Evolutionary conservation across 2,888 invertebrate species (phyloP), one percentile per base, ranked within the genome.

Genomic region (Amblyjoppa proteus): DNA sequence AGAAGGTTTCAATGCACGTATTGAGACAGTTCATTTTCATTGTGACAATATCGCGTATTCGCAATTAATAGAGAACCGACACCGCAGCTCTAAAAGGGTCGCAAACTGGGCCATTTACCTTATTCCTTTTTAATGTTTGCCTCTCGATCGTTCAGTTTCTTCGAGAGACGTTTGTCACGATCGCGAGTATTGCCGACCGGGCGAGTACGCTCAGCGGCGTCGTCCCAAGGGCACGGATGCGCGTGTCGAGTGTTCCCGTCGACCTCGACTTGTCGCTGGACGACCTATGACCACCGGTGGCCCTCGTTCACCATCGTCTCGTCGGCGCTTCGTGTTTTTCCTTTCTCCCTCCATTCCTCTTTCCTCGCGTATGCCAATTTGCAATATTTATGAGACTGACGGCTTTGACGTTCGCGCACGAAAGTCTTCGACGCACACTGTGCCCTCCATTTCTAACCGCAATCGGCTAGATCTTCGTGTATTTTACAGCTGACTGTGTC

Each of bases 191-290:
- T 16, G 28, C 6, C 31, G 38, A 38, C 58, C 71, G 31, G 20
- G 20, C 34, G 61, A 49, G 45, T 70, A 81, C 51, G 53, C 58
- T 68, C 61, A 38, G 66, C 71, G 84, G 84, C 81, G 81, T 31
- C 64, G 74, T 76, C 82, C 85, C 85, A 85, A 83, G 85, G 85
- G 85, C 85, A 85, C 82, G 82, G 79, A 82, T 76, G 79, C 75
- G 75, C 75, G 82, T 85, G 79, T 82, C 82, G 79, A 53, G 71
- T 61, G 64, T 76, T 68, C 82, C 66, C 82, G 82, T 82, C 79
- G 85, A 82, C 82, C 85, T 82, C 82, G 85, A 74, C 75, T 66
- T 64, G 80, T 64, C 73, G 66, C 74, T 28, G 13, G 64, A 41
- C 75, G 85, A 85, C 85, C 85, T 85, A 79, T 82, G 85, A 85